Conservation (phyloP, 2,113 vertebrate species). For the Hucho hucho region DNA sequence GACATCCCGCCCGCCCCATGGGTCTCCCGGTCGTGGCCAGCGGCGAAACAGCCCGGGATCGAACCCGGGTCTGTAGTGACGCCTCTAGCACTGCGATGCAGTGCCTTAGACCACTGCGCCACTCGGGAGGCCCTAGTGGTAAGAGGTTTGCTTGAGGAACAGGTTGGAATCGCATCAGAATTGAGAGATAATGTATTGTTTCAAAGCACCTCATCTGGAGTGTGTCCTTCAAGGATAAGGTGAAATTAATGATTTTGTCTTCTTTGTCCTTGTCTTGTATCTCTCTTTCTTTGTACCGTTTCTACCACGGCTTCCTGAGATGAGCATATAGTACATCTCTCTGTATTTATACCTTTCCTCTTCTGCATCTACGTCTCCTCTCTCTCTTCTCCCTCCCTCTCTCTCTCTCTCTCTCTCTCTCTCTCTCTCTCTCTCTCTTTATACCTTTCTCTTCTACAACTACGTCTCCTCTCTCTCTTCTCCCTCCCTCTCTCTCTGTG, state of each 20-base stretch:
- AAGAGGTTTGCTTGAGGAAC: neutral
- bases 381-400: neutral
- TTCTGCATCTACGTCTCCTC: neutral
- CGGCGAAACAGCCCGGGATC: too few relatives aligned
- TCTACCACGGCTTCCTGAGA: neutral
- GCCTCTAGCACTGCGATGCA: too few relatives aligned
- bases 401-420: neutral
- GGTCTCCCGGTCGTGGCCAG: too few relatives aligned
- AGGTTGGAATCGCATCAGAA: neutral
- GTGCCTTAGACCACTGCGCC: too few relatives aligned
- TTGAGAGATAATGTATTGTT: neutral
- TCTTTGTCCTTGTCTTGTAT: neutral
- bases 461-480: neutral
- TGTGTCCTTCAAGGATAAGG: neutral
- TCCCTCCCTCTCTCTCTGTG: neutral
- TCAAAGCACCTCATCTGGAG: neutral
- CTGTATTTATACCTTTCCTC: neutral
- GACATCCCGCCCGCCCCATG: too few relatives aligned
- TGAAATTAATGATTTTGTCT: neutral
- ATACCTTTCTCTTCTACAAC: neutral
- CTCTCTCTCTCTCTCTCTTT: neutral
- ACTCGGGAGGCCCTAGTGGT: neutral
- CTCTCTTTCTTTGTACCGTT: neutral
- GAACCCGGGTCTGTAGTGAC: too few relatives aligned
- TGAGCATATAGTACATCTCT: too few relatives aligned